A percentile compares a stretch with the other conserved stretches of the same genome.
Conservation (phyloP, 2,797 vertebrate species). For the Paratrypauchen microcephalus region DNA sequence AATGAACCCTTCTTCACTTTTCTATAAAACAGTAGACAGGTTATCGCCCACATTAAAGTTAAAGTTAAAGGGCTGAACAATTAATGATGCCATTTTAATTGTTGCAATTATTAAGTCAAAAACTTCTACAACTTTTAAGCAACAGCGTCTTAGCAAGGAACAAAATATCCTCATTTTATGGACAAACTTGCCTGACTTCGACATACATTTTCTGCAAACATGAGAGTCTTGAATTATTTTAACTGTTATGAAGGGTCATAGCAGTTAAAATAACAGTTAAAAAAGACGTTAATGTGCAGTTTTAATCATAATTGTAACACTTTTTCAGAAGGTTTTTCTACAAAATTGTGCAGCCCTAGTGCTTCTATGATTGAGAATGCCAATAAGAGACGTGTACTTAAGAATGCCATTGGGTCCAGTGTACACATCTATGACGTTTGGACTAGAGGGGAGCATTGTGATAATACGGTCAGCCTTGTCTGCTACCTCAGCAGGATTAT, state of each 20-base stretch:
- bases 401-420: constrained; percentile 93
- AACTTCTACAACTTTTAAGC: background rate
- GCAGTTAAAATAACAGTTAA: too few relatives aligned
- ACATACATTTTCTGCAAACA: background rate
- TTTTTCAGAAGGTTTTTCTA: background rate
- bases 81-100: background rate
- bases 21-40: constrained; percentile 64
- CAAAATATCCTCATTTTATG: too few relatives aligned
- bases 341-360: background rate
- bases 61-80: background rate
- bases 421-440: constrained; percentile 90
- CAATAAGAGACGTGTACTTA: constrained; percentile 55
- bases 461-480: constrained; percentile 97
- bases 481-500: constrained; percentile 93
- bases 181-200: too few relatives aligned
- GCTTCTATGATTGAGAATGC: background rate
- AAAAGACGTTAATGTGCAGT: background rate
- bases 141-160: background rate
- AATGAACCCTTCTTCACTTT: constrained; percentile 98
- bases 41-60: background rate
- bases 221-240: background rate
- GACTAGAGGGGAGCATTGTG: constrained; percentile 96
- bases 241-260: background rate
- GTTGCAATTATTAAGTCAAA: background rate
- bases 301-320: background rate